Base-by-base conservation (phyloP, 2,888 invertebrate species). In the Enchytraeus crypticus region DNA sequence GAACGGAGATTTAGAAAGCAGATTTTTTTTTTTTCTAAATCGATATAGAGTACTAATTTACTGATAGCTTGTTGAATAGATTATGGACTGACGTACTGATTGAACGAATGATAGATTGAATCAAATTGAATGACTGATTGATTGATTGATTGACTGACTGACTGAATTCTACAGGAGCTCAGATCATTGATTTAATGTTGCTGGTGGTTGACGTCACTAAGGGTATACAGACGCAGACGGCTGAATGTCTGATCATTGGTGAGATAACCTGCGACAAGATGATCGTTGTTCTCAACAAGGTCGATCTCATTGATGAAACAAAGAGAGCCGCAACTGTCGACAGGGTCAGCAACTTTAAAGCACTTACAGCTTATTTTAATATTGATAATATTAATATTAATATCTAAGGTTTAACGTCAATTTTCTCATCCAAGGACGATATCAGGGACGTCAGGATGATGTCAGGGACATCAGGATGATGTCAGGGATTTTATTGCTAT, bases 221-320 rank as follows among this genome's bases (percentile, higher is more conserved):
- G 76, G 88, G 88, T 11, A 82, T 88, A 69, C 87, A 88, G 77
- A 86, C 87, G 0, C 88, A 88, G 79, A 87, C 88, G 0, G 87
- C 86, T 0, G 88, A 88, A 74, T 88, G 88, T 72, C 79, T 88
- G 1, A 82, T 88, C 2, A 84, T 88, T 65, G 87, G 85, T 23
- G 85, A 87, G 71, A 82, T 87, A 51, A 81, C 84, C 1, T 82
- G 84, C 66, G 75, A 80, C 47, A 82, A 43, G 38, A 82, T 87
- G 77, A 77, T 88, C 62, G 82, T 88, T 8, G 86, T 86, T 1
- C 77, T 88, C 2, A 88, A 88, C 72, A 88, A 88, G 79, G 81
- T 85, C 18, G 87, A 88, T 76, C 73, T 84, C 45, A 66, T 87
- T 32, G 81, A 83, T 2, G 71, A 70, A 33, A 77, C 75, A 0